phyloP scores from a whole-genome alignment of 2,888 invertebrate species.

The Chydorus sphaericus region DNA sequence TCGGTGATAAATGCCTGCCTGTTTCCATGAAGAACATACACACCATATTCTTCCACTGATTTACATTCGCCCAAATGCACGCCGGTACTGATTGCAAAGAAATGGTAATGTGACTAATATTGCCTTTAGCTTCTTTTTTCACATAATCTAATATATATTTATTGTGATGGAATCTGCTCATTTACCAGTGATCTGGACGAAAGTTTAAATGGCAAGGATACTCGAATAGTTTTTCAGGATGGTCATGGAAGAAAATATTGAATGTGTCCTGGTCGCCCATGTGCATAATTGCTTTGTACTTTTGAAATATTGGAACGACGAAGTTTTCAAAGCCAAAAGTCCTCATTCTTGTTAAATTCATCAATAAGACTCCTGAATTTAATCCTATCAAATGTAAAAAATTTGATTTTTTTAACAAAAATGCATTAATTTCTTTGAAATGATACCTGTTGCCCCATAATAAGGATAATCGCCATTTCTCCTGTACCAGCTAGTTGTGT shows the following conservation, averaged over 20 bases:
- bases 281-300: constrained; percentile 70
- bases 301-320: constrained; percentile 65
- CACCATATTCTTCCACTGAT: constrained; percentile 50
- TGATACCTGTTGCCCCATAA: constrained; percentile 62
- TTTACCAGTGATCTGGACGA: constrained; percentile 72
- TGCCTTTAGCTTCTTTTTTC: no score
- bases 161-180: no score
- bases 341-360: constrained; percentile 87
- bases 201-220: constrained; percentile 81
- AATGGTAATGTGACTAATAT: no score
- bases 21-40: constrained; percentile 76
- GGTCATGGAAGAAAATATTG: constrained; percentile 74
- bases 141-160: no score
- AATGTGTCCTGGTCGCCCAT: constrained; percentile 98
- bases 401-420: no score
- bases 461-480: constrained; percentile 89
- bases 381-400: constrained; percentile 62
- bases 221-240: constrained; percentile 60
- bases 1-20: constrained; percentile 69
- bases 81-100: no score
- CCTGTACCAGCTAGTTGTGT: constrained; percentile 90
- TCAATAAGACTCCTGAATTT: constrained; percentile 93
- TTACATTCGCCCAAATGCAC: constrained; percentile 83
- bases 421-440: no score
- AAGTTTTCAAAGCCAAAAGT: constrained; percentile 69